Percentiles rank a stretch among this genome's conserved stretches.
Conservation (phyloP, 2,113 vertebrate genomes). For the Narcine bancroftii region DNA sequence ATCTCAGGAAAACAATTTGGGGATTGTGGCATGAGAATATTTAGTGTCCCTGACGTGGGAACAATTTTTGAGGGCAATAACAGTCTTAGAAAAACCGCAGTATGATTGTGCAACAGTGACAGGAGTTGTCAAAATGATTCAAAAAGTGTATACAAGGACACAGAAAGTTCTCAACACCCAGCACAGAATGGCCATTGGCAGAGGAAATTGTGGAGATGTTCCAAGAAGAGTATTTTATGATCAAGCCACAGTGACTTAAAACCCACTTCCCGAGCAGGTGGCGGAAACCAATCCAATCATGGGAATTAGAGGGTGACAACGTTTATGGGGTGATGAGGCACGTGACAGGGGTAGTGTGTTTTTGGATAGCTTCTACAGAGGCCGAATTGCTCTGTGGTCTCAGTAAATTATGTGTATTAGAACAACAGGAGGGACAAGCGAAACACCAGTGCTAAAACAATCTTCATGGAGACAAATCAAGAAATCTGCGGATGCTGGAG, state of each 20-base stretch:
- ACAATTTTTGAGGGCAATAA: not conserved
- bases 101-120: not conserved
- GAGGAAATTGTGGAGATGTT: not conserved
- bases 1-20: too few relatives aligned
- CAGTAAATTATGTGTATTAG: not conserved
- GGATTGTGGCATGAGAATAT: too few relatives aligned
- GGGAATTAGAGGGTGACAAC: not conserved
- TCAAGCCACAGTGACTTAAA: not conserved
- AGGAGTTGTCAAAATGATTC: not conserved
- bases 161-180: too few relatives aligned
- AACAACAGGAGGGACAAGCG: not conserved
- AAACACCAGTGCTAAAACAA: not conserved
- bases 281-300: not conserved
- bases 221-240: not conserved
- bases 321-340: not conserved
- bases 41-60: too few relatives aligned
- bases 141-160: not conserved
- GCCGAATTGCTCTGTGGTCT: not conserved
- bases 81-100: not conserved
- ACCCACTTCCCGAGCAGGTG: not conserved
- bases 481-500: too few relatives aligned
- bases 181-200: not conserved
- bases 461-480: too few relatives aligned
- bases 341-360: not conserved
- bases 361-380: not conserved